Conservation (phyloP, 2,888 invertebrate species). For the Acronicta leporina region DNA sequence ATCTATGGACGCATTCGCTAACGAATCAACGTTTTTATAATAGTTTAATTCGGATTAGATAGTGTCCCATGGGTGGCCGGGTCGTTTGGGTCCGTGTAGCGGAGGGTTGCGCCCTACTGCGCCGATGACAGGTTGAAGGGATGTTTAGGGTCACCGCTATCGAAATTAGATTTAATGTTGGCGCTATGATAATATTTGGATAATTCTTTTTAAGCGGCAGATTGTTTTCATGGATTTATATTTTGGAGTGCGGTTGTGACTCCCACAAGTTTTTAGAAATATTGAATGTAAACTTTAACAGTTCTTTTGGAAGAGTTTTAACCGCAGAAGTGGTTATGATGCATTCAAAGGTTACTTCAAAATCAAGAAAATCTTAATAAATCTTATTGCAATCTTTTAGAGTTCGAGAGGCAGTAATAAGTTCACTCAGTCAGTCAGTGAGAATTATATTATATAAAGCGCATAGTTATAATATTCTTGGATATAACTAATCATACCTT, state of each 20-base stretch:
- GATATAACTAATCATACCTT: no score
- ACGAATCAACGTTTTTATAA: constrained; percentile 77
- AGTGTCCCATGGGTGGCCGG: constrained; percentile 85
- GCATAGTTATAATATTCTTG: no score
- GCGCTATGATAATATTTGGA: constrained; percentile 67
- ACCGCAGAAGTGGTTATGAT: no score
- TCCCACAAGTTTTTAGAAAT: constrained; percentile 22
- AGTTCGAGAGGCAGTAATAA: no score
- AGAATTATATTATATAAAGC: no score
- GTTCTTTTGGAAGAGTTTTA: no score
- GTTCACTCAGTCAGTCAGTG: no score
- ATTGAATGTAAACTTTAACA: no score
- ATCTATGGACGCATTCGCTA: constrained; percentile 79
- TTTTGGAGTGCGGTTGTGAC: constrained; percentile 5
- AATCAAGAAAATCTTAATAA: no score
- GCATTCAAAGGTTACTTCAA: no score
- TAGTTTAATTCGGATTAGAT: constrained; percentile 85
- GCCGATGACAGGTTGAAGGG: constrained; percentile 73
- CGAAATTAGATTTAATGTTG: constrained; percentile 61
- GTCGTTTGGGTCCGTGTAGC: constrained; percentile 43
- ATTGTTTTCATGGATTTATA: constrained; percentile 30
- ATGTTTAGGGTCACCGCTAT: constrained; percentile 53
- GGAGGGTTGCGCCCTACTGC: constrained; percentile 68
- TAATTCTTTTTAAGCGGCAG: constrained; percentile 49
- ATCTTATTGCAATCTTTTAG: no score